phyloP scores from a whole-genome alignment of 2,888 invertebrate genomes.

The Thereva unica region DNA sequence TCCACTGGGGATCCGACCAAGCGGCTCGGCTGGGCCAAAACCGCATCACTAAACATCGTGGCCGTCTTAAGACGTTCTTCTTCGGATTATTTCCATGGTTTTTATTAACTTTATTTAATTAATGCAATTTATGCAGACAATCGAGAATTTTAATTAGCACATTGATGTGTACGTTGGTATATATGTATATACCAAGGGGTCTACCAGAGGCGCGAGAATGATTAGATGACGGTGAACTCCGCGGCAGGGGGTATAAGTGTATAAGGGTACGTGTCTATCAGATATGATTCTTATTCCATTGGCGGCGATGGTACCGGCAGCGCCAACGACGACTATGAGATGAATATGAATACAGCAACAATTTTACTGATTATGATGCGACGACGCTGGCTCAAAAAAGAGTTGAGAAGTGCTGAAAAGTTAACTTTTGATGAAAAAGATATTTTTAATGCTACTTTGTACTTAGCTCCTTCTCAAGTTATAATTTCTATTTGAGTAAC shows the following conservation, averaged over 20 bases:
- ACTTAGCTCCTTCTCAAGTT: conserved; percentile 2
- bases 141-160: conserved; percentile 34
- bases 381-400: too few species aligned
- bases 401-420: conserved; percentile 13
- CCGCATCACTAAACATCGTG: too few species aligned
- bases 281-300: too few species aligned
- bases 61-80: conserved; percentile 1
- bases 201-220: conserved; percentile 4
- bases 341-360: too few species aligned
- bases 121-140: conserved; percentile 31
- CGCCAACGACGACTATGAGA: too few species aligned
- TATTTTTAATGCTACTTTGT: conserved; percentile 24
- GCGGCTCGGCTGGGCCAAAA: too few species aligned
- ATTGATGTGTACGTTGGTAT: background rate
- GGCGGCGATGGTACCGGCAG: too few species aligned
- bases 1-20: too few species aligned
- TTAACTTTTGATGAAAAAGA: conserved; percentile 14
- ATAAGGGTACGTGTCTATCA: too few species aligned
- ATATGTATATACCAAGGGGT: background rate
- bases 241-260: too few species aligned
- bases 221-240: background rate
- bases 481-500: conserved; percentile 11
- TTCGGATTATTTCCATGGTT: conserved; percentile 5
- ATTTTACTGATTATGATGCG: too few species aligned
- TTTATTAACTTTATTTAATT: conserved; percentile 31